A percentile compares a stretch with the other conserved stretches of the same genome.
Conservation (phyloP, 2,888 invertebrate species). For the Halictus ligatus region DNA sequence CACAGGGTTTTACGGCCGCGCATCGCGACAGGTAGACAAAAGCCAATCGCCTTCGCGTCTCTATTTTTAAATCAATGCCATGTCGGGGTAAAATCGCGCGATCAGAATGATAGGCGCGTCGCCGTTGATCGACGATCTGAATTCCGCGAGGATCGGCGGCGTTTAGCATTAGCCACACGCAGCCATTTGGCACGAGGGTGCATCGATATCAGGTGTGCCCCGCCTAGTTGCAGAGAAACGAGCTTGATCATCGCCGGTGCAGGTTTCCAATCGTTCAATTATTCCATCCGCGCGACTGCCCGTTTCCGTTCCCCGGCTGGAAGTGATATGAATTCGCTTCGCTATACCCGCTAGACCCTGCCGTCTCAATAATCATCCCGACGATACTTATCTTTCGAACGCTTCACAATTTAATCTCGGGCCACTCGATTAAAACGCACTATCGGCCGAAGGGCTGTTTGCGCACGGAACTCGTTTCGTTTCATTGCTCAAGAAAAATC, state of each 20-base stretch:
- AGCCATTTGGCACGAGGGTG: slow-evolving; percentile 57
- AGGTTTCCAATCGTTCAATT: slow-evolving; percentile 60
- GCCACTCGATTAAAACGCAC: neutral
- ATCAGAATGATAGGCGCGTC: slow-evolving; percentile 47
- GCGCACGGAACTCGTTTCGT: neutral
- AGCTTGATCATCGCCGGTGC: slow-evolving; percentile 19
- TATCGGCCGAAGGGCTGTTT: neutral
- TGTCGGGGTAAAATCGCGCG: slow-evolving; percentile 14
- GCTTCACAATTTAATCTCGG: neutral
- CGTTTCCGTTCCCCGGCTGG: slow-evolving; percentile 61
- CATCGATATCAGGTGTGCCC: slow-evolving; percentile 41
- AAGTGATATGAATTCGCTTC: slow-evolving; percentile 61
- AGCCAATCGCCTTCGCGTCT: neutral
- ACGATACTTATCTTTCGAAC: neutral
- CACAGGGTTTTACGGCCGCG: slow-evolving; percentile 1
- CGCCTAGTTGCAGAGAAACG: slow-evolving; percentile 59
- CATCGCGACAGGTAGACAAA: neutral
- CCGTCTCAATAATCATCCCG: neutral
- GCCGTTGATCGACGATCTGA: slow-evolving; percentile 37
- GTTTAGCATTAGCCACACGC: slow-evolving; percentile 62
- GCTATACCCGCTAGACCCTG: neutral
- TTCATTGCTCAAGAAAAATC: neutral
- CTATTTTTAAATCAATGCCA: slow-evolving; percentile 21
- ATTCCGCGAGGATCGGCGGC: slow-evolving; percentile 40
- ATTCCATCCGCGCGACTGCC: slow-evolving; percentile 60